phyloP scores from a whole-genome alignment of 2,113 vertebrate genomes.

The Hypomesus transpacificus region DNA sequence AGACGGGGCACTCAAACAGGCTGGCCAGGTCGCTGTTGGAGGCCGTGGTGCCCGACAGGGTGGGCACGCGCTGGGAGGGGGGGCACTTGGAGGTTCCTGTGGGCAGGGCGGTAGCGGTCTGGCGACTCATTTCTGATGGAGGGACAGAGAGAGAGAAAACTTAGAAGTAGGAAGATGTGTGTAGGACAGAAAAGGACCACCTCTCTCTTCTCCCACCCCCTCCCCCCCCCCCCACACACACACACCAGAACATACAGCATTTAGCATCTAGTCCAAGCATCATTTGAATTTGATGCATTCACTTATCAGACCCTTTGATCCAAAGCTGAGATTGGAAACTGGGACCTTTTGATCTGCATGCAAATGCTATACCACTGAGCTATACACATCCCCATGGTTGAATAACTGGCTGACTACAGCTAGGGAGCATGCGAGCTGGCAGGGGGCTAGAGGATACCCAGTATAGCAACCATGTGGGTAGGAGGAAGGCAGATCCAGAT shows the following conservation, averaged over 20 bases:
- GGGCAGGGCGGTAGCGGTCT: conserved; percentile 96
- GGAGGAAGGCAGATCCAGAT: no score
- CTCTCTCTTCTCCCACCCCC: no score
- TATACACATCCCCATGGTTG: no score
- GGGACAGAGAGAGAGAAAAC: neutral
- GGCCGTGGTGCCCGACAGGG: conserved; percentile 94
- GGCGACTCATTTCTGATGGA: conserved; percentile 95
- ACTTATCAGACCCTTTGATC: no score
- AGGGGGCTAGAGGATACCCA: no score
- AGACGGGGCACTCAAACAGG: conserved; percentile 97
- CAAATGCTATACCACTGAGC: no score
- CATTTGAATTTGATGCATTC: neutral
- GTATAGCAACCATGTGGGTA: no score
- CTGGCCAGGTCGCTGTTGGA: conserved; percentile 99
- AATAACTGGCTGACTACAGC: no score
- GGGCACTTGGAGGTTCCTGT: conserved; percentile 98
- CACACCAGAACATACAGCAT: neutral
- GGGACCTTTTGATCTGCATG: no score
- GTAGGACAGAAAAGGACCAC: neutral
- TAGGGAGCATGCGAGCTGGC: no score
- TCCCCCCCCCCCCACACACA: no score
- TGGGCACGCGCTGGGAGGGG: conserved; percentile 94
- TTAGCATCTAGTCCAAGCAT: neutral
- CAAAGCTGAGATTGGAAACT: no score
- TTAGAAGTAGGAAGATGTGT: neutral